These are phyloP conservation scores for Diabrotica undecimpunctata DNA, from an alignment of 1,140 invertebrate species.

Conservation along the genomic window DNA sequence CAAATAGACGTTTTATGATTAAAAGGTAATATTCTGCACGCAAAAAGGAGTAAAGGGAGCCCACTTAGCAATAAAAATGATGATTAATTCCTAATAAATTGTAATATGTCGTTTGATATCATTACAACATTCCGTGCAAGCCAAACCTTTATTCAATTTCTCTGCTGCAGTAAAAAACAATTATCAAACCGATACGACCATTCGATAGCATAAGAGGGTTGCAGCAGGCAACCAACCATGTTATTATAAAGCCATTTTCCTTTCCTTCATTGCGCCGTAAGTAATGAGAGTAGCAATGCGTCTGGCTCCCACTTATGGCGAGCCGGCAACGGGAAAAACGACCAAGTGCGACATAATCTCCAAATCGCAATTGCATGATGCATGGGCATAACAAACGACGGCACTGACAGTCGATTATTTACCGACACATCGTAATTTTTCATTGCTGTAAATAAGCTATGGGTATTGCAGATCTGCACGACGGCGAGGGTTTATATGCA, in stretches of 20 bases:
- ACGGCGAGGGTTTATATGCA: background rate
- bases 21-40: no score
- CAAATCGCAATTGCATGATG: constrained; percentile 16
- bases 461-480: constrained; percentile 9
- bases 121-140: no score
- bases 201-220: background rate
- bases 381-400: constrained; percentile 19
- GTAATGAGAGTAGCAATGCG: background rate
- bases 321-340: background rate
- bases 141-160: no score
- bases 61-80: no score
- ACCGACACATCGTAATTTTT: constrained; percentile 33
- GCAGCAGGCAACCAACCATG: background rate
- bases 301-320: background rate
- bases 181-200: no score
- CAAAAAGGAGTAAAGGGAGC: no score
- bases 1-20: no score
- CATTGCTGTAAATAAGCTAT: constrained; percentile 35
- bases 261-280: background rate
- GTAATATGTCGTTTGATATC: no score
- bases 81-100: no score
- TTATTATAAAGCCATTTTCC: constrained; percentile 5
- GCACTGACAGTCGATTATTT: constrained; percentile 25
- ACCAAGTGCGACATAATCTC: constrained; percentile 6
- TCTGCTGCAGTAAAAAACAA: no score